Evolutionary conservation across 2,888 invertebrate species (phyloP).

Genomic region (Brachyopa scutellaris): DNA sequence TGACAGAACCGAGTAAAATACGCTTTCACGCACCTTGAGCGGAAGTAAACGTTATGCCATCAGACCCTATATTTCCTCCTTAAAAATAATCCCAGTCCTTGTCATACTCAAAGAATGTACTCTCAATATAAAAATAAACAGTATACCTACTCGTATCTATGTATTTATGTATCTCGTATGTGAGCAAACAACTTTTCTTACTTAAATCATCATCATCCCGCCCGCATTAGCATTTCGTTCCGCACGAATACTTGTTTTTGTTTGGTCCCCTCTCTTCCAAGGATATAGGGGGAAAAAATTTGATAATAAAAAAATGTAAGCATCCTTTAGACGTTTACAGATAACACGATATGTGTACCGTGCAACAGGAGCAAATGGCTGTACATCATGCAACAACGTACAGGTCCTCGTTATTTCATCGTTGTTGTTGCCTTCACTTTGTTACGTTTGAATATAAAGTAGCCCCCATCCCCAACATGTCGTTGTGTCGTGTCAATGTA

Average conservation of each 20-base stretch:
- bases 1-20: too few relatives aligned
- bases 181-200: slow-evolving; percentile 29
- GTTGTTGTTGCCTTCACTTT: background rate
- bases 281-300: slow-evolving; percentile 24
- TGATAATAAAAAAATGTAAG: slow-evolving; percentile 27
- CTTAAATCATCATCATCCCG: slow-evolving; percentile 52
- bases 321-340: slow-evolving; percentile 49
- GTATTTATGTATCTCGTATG: too few relatives aligned
- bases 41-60: too few relatives aligned
- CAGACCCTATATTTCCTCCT: too few relatives aligned
- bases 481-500: slow-evolving; percentile 1
- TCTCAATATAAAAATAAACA: slow-evolving; percentile 22
- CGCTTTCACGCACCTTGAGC: too few relatives aligned
- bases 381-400: slow-evolving; percentile 29
- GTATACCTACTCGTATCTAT: background rate
- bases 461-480: background rate
- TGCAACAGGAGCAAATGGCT: slow-evolving; percentile 48
- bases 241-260: background rate
- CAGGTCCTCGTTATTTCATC: too few relatives aligned
- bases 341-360: slow-evolving; percentile 40
- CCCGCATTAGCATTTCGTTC: slow-evolving; percentile 34
- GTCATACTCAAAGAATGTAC: slow-evolving; percentile 1
- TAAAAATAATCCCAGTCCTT: slow-evolving; percentile 4
- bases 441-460: slow-evolving; percentile 33
- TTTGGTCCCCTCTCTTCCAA: background rate